Conservation (phyloP, 2,113 vertebrate species). For the Dicrurus megarhynchus region DNA sequence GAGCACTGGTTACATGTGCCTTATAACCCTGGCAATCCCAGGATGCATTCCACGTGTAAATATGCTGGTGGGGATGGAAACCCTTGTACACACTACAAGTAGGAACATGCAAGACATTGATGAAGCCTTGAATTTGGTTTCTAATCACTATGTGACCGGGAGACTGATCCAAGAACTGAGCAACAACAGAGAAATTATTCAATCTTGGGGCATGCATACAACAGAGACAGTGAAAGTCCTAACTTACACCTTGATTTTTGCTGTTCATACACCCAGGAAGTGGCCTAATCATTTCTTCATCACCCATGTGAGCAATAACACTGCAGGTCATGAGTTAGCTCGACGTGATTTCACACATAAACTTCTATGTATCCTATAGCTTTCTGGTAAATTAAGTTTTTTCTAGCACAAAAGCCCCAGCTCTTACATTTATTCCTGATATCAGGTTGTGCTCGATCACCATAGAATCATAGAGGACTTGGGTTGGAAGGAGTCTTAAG, state of each 20-base stretch:
- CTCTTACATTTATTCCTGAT: not conserved
- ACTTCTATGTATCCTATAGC: not conserved
- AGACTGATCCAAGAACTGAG: not conserved
- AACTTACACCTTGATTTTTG: not conserved
- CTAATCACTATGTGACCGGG: not conserved
- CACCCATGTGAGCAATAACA: not conserved
- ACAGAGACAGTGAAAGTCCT: not conserved
- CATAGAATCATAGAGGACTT: not conserved
- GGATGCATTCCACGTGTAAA: not conserved
- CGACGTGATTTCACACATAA: not conserved
- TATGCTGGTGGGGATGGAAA: not conserved
- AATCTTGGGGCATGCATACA: not conserved
- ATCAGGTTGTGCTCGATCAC: not conserved
- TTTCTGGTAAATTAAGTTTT: not conserved
- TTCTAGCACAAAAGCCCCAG: not conserved
- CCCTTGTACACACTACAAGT: not conserved
- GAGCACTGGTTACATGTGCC: not conserved
- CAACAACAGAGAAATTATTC: not conserved
- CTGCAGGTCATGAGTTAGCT: not conserved
- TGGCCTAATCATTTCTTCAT: not conserved
- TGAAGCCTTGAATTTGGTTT: not conserved
- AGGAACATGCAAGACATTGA: not conserved
- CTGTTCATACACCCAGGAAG: not conserved
- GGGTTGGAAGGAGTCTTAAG: not conserved
- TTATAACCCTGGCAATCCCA: not conserved